These are phyloP conservation scores for Limnephilus rhombicus DNA, from an alignment of 2,888 invertebrate genomes.

Conservation along the genomic window DNA sequence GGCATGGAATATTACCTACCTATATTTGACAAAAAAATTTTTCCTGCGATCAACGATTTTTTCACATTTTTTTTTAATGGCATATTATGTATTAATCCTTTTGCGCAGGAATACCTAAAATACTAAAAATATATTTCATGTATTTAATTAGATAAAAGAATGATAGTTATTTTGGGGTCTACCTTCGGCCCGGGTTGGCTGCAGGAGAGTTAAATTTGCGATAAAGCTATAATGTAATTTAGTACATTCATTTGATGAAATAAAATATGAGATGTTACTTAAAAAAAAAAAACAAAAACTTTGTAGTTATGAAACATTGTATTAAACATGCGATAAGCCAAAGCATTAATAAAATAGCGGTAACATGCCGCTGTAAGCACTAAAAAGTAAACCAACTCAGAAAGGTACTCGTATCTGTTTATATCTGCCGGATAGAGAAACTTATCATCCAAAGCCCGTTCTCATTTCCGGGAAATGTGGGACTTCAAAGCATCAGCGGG, in stretches of 20 bases:
- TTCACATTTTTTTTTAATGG: too few relatives aligned
- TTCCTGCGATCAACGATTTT: too few relatives aligned
- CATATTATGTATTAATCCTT: too few relatives aligned
- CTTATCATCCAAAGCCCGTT: constrained; percentile 59
- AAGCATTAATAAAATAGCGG: neutral
- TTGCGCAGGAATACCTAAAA: too few relatives aligned
- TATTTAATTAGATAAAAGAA: too few relatives aligned
- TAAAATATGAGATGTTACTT: neutral
- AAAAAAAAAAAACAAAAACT: too few relatives aligned
- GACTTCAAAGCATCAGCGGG: constrained; percentile 42
- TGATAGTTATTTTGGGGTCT: too few relatives aligned
- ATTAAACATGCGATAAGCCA: neutral
- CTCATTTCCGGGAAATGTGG: constrained; percentile 54
- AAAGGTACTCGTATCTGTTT: constrained; percentile 25
- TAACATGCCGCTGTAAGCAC: neutral
- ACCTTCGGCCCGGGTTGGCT: too few relatives aligned
- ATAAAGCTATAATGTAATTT: neutral
- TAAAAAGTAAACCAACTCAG: constrained; percentile 8
- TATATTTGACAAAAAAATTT: too few relatives aligned
- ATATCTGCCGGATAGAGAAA: constrained; percentile 44
- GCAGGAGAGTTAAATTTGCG: too few relatives aligned
- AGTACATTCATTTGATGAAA: neutral
- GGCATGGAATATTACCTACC: too few relatives aligned
- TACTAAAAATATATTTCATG: too few relatives aligned
- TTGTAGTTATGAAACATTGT: neutral